These are phyloP conservation scores for Metalampra italica DNA, from an alignment of 2,888 invertebrate genomes.

Conservation along the genomic window DNA sequence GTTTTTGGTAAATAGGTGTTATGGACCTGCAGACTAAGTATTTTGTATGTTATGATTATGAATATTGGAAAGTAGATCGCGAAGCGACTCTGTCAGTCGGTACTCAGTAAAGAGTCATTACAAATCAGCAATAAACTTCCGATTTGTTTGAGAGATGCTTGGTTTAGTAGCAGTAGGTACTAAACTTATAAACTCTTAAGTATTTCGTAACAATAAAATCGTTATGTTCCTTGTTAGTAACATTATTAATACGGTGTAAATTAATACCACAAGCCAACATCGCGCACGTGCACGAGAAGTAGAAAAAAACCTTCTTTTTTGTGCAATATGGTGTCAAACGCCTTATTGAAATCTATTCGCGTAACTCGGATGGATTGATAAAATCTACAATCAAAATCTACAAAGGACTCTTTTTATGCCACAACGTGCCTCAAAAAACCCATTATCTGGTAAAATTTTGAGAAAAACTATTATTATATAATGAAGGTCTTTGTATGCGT, in stretches of 20 bases:
- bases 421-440: conserved; percentile 11
- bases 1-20: too few relatives aligned
- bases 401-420: conserved; percentile 35
- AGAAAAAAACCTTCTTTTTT: conserved; percentile 28
- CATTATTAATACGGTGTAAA: conserved; percentile 1
- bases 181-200: too few relatives aligned
- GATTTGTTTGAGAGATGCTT: conserved; percentile 2
- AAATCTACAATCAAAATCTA: conserved; percentile 33
- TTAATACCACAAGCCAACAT: conserved; percentile 2
- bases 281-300: conserved; percentile 19
- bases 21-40: too few relatives aligned
- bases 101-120: too few relatives aligned
- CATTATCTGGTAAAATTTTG: conserved; percentile 2
- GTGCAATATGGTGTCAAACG: conserved; percentile 25
- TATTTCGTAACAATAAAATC: neutral
- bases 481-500: neutral
- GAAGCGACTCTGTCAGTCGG: too few relatives aligned
- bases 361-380: conserved; percentile 35
- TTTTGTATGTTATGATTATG: too few relatives aligned
- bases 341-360: conserved; percentile 27
- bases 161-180: too few relatives aligned
- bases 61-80: too few relatives aligned
- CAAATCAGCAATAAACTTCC: too few relatives aligned
- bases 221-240: neutral
- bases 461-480: conserved; percentile 1